A percentile compares a stretch with the other conserved stretches of the same genome.
phyloP scores from a whole-genome alignment of 2,113 vertebrate genomes.

The Melanerpes aurifrons region DNA sequence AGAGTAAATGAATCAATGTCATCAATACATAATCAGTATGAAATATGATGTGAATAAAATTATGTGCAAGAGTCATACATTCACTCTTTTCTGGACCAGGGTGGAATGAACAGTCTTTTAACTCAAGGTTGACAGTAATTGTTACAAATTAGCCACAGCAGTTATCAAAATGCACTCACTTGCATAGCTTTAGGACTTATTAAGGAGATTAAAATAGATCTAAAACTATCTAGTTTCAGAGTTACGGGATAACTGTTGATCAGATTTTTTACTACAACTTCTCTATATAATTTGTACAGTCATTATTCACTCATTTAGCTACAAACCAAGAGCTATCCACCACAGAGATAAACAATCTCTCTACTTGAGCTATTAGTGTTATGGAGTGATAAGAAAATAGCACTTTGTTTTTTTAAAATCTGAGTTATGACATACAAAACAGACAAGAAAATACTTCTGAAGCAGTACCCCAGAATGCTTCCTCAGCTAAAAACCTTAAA shows the following conservation, averaged over 20 bases:
- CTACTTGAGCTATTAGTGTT: constrained; percentile 7
- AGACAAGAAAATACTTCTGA: constrained; percentile 38
- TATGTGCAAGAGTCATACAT: constrained; percentile 85
- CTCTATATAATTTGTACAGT: constrained; percentile 27
- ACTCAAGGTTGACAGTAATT: constrained; percentile 91
- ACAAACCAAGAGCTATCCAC: constrained; percentile 36
- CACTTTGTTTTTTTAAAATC: constrained; percentile 43
- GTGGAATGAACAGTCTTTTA: constrained; percentile 86
- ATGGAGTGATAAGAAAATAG: constrained; percentile 7
- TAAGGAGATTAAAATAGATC: constrained; percentile 86
- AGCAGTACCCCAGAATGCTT: constrained; percentile 23
- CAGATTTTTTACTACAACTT: constrained; percentile 27
- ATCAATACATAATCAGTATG: constrained; percentile 95
- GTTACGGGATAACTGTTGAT: constrained; percentile 82
- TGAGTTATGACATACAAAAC: constrained; percentile 27
- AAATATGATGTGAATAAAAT: constrained; percentile 93
- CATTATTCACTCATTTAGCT: constrained; percentile 66
- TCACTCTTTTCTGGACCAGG: constrained; percentile 83
- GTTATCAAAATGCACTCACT: constrained; percentile 88
- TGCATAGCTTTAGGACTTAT: constrained; percentile 86
- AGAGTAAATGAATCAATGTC: constrained; percentile 92
- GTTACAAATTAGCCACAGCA: constrained; percentile 90
- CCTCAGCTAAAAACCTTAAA: constrained; percentile 29
- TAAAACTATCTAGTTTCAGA: constrained; percentile 77
- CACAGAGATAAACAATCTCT: constrained; percentile 35